Evolutionary conservation across 2,797 vertebrate genomes (phyloP), one percentile per base, ranked within the genome.

Genomic region (Caiman crocodilus): DNA sequence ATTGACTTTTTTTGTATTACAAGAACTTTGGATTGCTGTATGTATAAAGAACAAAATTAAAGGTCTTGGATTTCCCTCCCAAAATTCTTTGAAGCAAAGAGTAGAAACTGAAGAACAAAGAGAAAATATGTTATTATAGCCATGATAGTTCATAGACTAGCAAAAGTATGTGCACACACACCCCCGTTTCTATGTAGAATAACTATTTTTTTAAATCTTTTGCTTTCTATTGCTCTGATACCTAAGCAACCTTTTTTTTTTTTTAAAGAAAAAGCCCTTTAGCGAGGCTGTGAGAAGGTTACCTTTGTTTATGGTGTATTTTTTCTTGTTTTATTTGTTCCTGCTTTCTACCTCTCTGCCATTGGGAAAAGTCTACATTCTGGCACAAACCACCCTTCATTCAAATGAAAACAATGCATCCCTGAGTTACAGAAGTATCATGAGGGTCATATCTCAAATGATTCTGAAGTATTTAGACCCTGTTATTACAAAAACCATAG

Each of bases 391-490:
- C 42, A 50, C 9, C 42, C 42, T 50, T 50, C 42, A 11, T 50
- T 11, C 9, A 50, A 50, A 50, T 11, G 10, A 50, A 10, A 56
- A 8, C 6, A 2, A 1, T 2, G 60, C 15, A 16, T 74, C 5
- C 58, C 13, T 63, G 25, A 23, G 25, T 73, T 4, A 0, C 16
- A 7, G 64, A 57, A 58, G 2, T 0, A 1, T 6, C 11, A 26
- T 55, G 28, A 76, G 30, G 30, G 12, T 3, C 6, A 1, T 2
- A 4, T 2, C 56, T 35, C 65, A 4, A 12, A 1, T 4, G 71
- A 0, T 42, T 3, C 0, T 2, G 69, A n/a, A 67, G 20, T n/a
- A 1, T 5, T 7, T 30, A 2, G 5, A 71, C 23, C 11, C 12
- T 0, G 14, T 28, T 32, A 32, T 67, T 30, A 32, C 21, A 18